Evolutionary conservation across 1,140 invertebrate genomes (phyloP).

Genomic region (Penaeus japonicus): DNA sequence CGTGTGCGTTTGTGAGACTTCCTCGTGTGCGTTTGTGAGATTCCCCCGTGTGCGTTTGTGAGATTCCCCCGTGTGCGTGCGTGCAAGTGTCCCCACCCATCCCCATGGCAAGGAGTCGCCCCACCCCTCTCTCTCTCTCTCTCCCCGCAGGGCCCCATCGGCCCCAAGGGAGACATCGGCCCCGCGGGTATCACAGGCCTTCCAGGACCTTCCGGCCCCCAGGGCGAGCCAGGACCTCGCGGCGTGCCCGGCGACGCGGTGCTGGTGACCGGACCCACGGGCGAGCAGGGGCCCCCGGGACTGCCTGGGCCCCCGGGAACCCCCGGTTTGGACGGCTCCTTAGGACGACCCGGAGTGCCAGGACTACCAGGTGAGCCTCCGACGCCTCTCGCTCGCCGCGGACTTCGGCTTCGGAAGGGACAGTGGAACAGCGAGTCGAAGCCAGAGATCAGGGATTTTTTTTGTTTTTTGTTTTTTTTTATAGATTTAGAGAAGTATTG

Average conservation of each 20-base stretch:
- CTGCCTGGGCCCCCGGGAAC: conserved; percentile 20
- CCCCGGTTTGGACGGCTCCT: background rate
- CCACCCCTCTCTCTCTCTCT: background rate
- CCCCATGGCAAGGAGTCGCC: too few relatives aligned
- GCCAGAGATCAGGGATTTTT: too few relatives aligned
- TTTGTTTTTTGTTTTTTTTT: too few relatives aligned
- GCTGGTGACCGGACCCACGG: conserved; percentile 23
- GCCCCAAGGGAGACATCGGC: conserved; percentile 47
- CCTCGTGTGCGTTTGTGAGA: background rate
- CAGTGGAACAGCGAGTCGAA: too few relatives aligned
- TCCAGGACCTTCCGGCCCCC: conserved; percentile 49
- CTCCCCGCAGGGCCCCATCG: conserved; percentile 36
- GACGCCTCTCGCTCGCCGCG: too few relatives aligned
- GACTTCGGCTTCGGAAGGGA: too few relatives aligned
- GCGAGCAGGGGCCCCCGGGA: conserved; percentile 28
- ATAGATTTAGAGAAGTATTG: too few relatives aligned
- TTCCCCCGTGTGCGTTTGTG: too few relatives aligned
- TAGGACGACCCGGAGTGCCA: background rate
- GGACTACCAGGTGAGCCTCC: conserved; percentile 6
- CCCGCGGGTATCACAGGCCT: conserved; percentile 42
- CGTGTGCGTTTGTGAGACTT: conserved; percentile 21
- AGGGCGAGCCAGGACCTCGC: conserved; percentile 52
- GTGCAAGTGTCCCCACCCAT: too few relatives aligned
- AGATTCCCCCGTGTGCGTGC: too few relatives aligned
- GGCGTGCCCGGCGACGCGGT: conserved; percentile 54